Conservation (phyloP, 2,113 vertebrate genomes). For the Ictidomys tridecemlineatus region DNA sequence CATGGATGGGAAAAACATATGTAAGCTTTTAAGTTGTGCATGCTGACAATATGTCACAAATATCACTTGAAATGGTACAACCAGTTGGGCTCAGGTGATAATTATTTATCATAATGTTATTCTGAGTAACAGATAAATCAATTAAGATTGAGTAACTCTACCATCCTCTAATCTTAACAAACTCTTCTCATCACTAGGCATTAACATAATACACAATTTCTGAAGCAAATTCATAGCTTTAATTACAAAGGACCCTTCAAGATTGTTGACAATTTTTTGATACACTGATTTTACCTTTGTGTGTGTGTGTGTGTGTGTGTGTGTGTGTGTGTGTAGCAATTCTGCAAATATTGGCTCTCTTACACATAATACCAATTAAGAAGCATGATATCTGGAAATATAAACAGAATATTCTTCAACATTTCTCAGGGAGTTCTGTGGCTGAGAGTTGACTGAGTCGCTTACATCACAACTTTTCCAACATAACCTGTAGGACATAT, state of each 20-base stretch:
- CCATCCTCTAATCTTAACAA: constrained; percentile 64
- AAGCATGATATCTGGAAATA: constrained; percentile 70
- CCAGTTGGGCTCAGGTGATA: constrained; percentile 82
- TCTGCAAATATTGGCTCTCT: constrained; percentile 41
- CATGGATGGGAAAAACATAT: constrained; percentile 79
- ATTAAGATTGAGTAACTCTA: constrained; percentile 79
- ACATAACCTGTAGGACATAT: constrained; percentile 57
- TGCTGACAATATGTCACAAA: constrained; percentile 81
- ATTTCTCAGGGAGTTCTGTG: constrained; percentile 67
- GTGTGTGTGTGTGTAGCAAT: background rate
- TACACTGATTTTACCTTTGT: background rate
- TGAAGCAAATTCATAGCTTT: background rate
- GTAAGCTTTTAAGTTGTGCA: constrained; percentile 80
- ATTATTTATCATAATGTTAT: constrained; percentile 88
- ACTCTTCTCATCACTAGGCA: constrained; percentile 40
- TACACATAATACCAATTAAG: constrained; percentile 65
- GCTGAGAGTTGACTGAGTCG: constrained; percentile 55
- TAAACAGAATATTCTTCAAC: constrained; percentile 66
- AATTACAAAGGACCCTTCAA: constrained; percentile 11
- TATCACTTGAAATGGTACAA: constrained; percentile 83
- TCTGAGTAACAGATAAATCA: constrained; percentile 86
- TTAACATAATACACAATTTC: background rate
- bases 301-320: background rate
- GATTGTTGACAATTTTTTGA: constrained; percentile 46
- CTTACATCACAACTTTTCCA: constrained; percentile 68